Evolutionary conservation across 1,140 invertebrate species (phyloP).

Genomic region (Hypothenemus hampei): DNA sequence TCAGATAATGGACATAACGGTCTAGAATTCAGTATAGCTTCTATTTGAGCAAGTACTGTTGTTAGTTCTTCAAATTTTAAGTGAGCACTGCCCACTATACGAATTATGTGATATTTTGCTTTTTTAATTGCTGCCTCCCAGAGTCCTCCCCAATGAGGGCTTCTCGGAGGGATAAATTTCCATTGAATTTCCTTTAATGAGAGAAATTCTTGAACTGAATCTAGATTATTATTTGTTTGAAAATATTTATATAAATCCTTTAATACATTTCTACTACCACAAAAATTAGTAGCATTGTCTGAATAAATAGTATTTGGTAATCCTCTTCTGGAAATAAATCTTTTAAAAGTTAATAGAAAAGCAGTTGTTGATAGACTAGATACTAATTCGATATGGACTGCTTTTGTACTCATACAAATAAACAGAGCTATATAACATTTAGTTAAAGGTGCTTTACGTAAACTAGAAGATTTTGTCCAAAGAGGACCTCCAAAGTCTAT

Average conservation of each 20-base stretch:
- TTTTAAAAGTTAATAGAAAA: slow-evolving; percentile 41
- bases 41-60: slow-evolving; percentile 32
- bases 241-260: slow-evolving; percentile 5
- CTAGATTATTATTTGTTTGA: background rate
- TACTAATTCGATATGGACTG: slow-evolving; percentile 47
- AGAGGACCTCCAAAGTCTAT: slow-evolving; percentile 24
- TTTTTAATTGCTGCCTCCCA: slow-evolving; percentile 35
- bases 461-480: slow-evolving; percentile 1
- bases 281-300: slow-evolving; percentile 21
- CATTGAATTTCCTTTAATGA: slow-evolving; percentile 17
- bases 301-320: slow-evolving; percentile 13
- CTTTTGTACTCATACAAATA: slow-evolving; percentile 42
- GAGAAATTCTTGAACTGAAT: background rate
- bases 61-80: slow-evolving; percentile 39
- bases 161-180: slow-evolving; percentile 34
- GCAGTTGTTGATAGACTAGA: slow-evolving; percentile 39
- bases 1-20: slow-evolving; percentile 35
- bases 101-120: slow-evolving; percentile 37
- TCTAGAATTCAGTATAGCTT: slow-evolving; percentile 39
- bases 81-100: slow-evolving; percentile 31
- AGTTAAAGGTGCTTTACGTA: slow-evolving; percentile 11
- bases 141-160: slow-evolving; percentile 36
- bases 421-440: slow-evolving; percentile 45
- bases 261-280: slow-evolving; percentile 9
- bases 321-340: slow-evolving; percentile 45